Percentiles rank a stretch among this genome's conserved stretches.
Conservation (phyloP, 2,888 invertebrate species). For the Cordylochernes scorpioides region DNA sequence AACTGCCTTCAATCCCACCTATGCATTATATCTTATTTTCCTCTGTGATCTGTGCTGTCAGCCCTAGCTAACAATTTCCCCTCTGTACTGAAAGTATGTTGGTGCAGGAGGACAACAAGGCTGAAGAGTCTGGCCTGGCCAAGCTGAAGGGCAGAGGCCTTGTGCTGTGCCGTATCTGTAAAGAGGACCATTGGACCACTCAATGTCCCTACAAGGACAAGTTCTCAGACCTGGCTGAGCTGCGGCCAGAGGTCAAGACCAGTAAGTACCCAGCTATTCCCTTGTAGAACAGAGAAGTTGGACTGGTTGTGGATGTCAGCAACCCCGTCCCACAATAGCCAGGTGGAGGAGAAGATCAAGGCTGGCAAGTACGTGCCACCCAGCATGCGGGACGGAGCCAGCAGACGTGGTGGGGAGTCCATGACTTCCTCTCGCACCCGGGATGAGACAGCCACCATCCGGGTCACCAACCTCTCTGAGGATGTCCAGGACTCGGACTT, state of each 20-base stretch:
- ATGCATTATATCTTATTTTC: not conserved
- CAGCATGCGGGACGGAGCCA: constrained; percentile 49
- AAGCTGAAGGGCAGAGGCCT: constrained; percentile 44
- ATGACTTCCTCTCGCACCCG: constrained; percentile 28
- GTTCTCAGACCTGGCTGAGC: constrained; percentile 13
- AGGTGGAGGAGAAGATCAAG: constrained; percentile 17
- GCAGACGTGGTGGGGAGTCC: constrained; percentile 41
- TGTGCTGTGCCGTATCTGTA: constrained; percentile 65
- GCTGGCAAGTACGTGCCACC: constrained; percentile 43
- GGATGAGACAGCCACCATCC: constrained; percentile 56
- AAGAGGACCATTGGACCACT: constrained; percentile 92
- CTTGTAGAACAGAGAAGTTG: no score
- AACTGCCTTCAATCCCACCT: not conserved
- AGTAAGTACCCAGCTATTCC: no score
- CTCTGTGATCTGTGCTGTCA: not conserved
- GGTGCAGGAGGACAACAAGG: constrained; percentile 19
- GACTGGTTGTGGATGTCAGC: no score
- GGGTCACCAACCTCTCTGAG: constrained; percentile 88
- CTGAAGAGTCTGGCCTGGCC: constrained; percentile 55
- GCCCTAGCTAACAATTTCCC: not conserved
- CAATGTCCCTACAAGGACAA: constrained; percentile 90
- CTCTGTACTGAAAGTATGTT: not conserved
- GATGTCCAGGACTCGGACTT: constrained; percentile 75
- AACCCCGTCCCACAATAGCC: no score
- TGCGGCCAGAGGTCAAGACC: constrained; percentile 9